Evolutionary conservation across 2,797 vertebrate species (phyloP), one percentile per base, ranked within the genome.

Genomic region (Rhynchonycteris naso): DNA sequence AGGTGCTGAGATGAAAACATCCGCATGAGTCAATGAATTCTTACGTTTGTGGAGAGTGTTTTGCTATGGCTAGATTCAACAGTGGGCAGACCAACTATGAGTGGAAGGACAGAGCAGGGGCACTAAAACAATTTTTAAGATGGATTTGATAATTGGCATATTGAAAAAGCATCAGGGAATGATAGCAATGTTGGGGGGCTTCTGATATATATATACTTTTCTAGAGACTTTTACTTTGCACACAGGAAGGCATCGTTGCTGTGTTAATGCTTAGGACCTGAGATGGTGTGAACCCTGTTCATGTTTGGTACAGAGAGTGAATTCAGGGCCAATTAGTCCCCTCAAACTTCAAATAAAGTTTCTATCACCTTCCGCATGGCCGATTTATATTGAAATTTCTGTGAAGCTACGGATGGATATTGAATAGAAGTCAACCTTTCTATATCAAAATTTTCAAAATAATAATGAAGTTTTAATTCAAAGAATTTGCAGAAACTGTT

Each of bases 41-140:
- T 82, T 91, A 58, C 88, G 33, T 95, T 88, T 90, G 22, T 95
- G 84, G 92, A 85, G 81, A 65, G 22, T 56, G 43, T 96, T 95
- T 87, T 89, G 63, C 74, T 56, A 89, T 74, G 78, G 65, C 56
- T 69, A 56, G 43, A 71, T 96, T 94, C 88, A 96, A 92, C 38
- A 94, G 38, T 85, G 80, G 89, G 28, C 47, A 78, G 47, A n/a
- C 16, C n/a, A 93, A 65, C 83, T 84, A 50, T 71, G 69, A 93
- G 24, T 35, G 90, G 82, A 85, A 54, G 22, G 65, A 61, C 38
- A 87, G 75, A 78, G 24, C 80, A 63, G 26, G 47, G n/a, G 6
- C 63, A 65, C 28, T n/a, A 54, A 95, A 84, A 78, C 30, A 24
- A 13, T 56, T 61, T 94, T 95, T 58, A 68, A 65, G 33, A 80